phyloP scores from a whole-genome alignment of 2,888 invertebrate species.

The Acanthosepion lycidas region DNA sequence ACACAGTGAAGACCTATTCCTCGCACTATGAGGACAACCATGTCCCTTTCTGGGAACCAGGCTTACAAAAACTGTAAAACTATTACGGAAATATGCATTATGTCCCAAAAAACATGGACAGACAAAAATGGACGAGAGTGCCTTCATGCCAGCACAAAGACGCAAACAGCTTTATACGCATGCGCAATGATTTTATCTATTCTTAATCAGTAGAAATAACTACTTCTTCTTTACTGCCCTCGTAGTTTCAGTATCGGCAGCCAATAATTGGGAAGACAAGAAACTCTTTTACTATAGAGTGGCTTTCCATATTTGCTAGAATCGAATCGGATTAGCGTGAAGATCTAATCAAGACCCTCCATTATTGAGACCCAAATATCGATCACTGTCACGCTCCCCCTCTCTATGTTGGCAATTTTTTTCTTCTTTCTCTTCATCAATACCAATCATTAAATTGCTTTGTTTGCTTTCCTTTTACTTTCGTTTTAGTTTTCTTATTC shows the following conservation, averaged over 20 bases:
- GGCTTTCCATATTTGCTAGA: not conserved
- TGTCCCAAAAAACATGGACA: not conserved
- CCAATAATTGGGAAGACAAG: not conserved
- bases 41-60: not conserved
- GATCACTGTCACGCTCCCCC: not conserved
- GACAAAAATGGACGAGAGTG: not conserved
- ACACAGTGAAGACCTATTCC: not conserved
- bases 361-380: not conserved
- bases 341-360: not conserved
- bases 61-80: not conserved
- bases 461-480: not conserved
- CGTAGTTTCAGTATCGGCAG: not conserved
- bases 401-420: too few species aligned
- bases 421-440: too few species aligned
- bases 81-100: not conserved
- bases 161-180: too few species aligned
- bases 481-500: not conserved
- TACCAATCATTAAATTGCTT: not conserved
- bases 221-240: not conserved
- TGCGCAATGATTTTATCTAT: too few species aligned
- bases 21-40: not conserved
- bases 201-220: too few species aligned
- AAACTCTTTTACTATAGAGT: not conserved
- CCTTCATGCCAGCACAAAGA: too few species aligned
- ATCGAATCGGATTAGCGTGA: constrained; percentile 33